Conservation (phyloP, 1,140 invertebrate genomes). For the Drosophila micromelanica region DNA sequence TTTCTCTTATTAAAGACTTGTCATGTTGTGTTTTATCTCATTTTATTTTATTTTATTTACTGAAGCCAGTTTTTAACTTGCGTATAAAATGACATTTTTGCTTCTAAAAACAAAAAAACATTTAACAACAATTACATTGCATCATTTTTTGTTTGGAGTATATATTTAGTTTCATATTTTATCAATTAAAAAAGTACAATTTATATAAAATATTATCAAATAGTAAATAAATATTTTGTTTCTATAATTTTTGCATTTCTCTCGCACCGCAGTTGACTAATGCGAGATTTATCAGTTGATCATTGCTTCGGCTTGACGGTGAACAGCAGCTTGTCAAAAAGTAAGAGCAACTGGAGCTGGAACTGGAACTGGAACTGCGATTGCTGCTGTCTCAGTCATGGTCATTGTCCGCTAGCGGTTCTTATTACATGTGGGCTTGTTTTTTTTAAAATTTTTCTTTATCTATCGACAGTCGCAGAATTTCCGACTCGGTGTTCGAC, state of each 20-base stretch:
- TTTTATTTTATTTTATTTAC: no score
- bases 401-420: constrained; percentile 74
- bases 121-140: no score
- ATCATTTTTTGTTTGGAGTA: no score
- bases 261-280: background rate
- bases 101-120: no score
- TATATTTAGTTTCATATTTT: no score
- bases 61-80: no score
- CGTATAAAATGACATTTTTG: no score
- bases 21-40: no score
- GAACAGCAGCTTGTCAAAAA: constrained; percentile 16
- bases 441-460: constrained; percentile 33
- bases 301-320: constrained; percentile 17
- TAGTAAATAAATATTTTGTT: background rate
- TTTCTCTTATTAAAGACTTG: no score
- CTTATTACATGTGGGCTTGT: constrained; percentile 46
- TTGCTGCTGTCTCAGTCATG: constrained; percentile 50
- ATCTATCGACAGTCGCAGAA: constrained; percentile 43
- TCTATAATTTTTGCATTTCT: background rate
- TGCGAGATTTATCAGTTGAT: constrained; percentile 16
- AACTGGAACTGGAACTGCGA: constrained; percentile 29
- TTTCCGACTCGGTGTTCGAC: constrained; percentile 49
- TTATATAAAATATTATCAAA: no score
- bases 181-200: no score
- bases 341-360: constrained; percentile 22